Evolutionary conservation across 2,888 invertebrate species (phyloP), one percentile per base, ranked within the genome.

Genomic region (Rotaria magnacalcarata): DNA sequence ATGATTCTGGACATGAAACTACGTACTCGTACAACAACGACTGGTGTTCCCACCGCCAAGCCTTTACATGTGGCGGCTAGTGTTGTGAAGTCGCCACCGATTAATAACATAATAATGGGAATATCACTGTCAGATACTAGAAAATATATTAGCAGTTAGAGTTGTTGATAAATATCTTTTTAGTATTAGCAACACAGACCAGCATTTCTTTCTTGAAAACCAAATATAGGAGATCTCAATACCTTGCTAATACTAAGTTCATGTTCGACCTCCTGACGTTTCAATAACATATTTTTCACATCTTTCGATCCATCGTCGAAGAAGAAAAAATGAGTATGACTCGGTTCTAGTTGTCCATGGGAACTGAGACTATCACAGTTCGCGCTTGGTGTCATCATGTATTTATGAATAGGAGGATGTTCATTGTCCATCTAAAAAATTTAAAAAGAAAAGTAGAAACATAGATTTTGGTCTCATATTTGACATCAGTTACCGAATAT

Each of bases 281-380:
- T 34, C 89, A 90, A 88, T 89, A 91, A 88, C 89, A 47, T n/a
- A 19, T 80, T 80, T 24, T 24, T 47, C 47, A n/a, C 10, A n/a
- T 47, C n/a, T 0, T 80, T 88, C 84, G 89, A 89, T 54, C 90
- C 86, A 86, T 91, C 89, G 88, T 91, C 91, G 8, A 91, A 90
- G 84, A 91, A 89, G 24, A 91, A 89, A 88, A 91, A 91, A 87
- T 91, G 91, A 3, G 91, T 89, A 88, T 91, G 91, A 88, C 91
- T 91, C 8, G 90, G 90, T 87, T 91, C 91, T 8, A 91, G 89
- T 11, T n/a, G 11, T 27, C 60, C 10, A 27, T 27, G n/a, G 0
- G 60, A 27, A 10, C 2, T n/a, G n/a, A 11, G n/a, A 60, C 6
- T n/a, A 4, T 60, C n/a, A 11, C 11, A 27, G 24, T 11, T 14